Evolutionary conservation across 2,888 invertebrate genomes (phyloP), one percentile per base, ranked within the genome.

Genomic region (Ceratothoa steindachneri): DNA sequence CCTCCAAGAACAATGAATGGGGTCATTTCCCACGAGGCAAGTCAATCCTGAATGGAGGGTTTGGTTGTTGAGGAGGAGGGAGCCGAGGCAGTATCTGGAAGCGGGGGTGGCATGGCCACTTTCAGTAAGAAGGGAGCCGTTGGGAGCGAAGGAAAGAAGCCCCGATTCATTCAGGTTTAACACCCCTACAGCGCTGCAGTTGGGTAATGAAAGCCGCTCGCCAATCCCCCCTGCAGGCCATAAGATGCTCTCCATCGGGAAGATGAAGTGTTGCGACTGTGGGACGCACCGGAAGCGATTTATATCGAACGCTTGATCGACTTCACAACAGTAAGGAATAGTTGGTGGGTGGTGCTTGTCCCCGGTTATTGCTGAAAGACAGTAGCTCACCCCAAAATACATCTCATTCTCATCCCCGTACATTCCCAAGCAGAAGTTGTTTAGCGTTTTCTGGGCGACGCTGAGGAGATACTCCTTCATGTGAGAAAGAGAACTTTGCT

Each of bases 381-480:
- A 60, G 24, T 22, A 60, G n/a, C 22, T 60, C 12, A 60, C 22
- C 1, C 60, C 60, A 1, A 24, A 24, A 24, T 60, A 60, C 1
- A 60, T n/a, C 3, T 60, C 60, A 60, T 60, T 60, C 3, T 60
- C 60, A 7, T 60, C 60, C 24, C 60, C 60, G 24, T 60, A 60
- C 60, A 24, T 60, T 1, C 60, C 24, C 24, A 60, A 60, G 24
- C 60, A 60, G 24, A 60, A 60, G 1, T 24, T 60, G 1, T 24
- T 12, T 1, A 22, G n/a, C 1, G 60, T 60, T 1, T n/a, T 51
- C 3, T 51, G 2, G 52, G 15, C 52, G 19, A n/a, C n/a, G n/a
- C n/a, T n/a, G n/a, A n/a, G n/a, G n/a, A n/a, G n/a, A 41, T 41
- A 15, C 15, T 41, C 41, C 15, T 41, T 15, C 7, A 9, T 9